Conservation (phyloP, 2,797 vertebrate species). For the Intellagama lesueurii region DNA sequence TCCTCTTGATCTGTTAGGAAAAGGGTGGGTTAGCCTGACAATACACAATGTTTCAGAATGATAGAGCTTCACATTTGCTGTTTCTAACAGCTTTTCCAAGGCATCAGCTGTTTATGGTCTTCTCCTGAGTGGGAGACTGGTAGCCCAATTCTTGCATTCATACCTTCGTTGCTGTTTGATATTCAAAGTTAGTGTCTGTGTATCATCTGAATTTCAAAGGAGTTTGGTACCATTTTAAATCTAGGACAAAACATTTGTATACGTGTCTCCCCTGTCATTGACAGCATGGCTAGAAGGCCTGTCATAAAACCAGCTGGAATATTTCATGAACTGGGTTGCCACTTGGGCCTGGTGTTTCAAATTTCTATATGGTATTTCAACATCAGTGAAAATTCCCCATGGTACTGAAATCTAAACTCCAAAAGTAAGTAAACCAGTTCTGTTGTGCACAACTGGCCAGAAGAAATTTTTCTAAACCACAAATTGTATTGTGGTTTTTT, state of each 20-base stretch:
- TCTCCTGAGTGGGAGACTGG: background rate
- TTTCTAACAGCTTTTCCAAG: constrained; percentile 35
- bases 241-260: background rate
- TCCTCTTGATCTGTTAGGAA: constrained; percentile 30
- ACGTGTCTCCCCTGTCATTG: background rate
- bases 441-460: background rate
- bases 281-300: background rate
- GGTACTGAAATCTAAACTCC: background rate
- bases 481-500: background rate
- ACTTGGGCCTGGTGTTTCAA: background rate
- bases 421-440: background rate
- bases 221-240: constrained; percentile 15
- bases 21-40: constrained; percentile 25
- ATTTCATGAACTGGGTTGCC: background rate
- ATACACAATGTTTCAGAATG: constrained; percentile 11
- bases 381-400: background rate
- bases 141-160: constrained; percentile 2
- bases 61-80: background rate
- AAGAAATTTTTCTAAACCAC: background rate
- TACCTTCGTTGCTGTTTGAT: background rate
- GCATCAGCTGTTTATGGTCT: constrained; percentile 24
- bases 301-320: background rate
- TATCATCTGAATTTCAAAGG: background rate
- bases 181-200: background rate
- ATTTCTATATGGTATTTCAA: background rate